Conservation (phyloP, 2,888 invertebrate species). For the Ormia ochracea region DNA sequence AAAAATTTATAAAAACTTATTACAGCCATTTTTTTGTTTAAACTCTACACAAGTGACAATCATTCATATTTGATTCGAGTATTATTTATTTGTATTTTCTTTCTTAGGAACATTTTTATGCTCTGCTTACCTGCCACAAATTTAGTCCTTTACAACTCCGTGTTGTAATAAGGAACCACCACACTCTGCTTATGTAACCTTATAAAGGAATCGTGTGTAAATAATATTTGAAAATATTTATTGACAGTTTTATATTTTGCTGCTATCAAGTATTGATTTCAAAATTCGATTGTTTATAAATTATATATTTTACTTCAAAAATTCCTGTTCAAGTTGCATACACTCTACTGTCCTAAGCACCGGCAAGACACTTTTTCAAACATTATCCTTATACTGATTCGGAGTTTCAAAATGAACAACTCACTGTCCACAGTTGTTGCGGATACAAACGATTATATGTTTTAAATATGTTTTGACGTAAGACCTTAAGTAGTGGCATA, state of each 20-base stretch:
- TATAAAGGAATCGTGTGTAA: constrained; percentile 44
- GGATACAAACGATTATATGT: too few relatives aligned
- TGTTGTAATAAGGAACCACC: not conserved
- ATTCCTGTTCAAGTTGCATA: not conserved
- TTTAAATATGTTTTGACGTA: too few relatives aligned
- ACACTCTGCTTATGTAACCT: not conserved
- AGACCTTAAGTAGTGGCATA: too few relatives aligned
- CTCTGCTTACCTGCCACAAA: not conserved
- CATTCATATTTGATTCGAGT: constrained; percentile 58
- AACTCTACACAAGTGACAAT: constrained; percentile 49
- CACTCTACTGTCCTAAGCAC: too few relatives aligned
- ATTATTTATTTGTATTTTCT: not conserved
- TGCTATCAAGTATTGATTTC: not conserved
- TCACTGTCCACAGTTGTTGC: too few relatives aligned
- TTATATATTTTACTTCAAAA: constrained; percentile 39
- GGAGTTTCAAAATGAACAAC: too few relatives aligned
- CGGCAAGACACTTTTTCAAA: too few relatives aligned
- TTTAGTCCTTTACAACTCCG: not conserved
- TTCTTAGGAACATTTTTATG: not conserved
- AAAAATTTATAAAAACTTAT: not conserved
- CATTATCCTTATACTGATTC: too few relatives aligned
- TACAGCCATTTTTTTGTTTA: constrained; percentile 12
- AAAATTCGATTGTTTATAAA: constrained; percentile 56
- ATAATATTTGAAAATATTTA: constrained; percentile 60
- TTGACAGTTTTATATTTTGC: constrained; percentile 33